Conservation (phyloP, 2,888 invertebrate species). For the Leucophenga montana region DNA sequence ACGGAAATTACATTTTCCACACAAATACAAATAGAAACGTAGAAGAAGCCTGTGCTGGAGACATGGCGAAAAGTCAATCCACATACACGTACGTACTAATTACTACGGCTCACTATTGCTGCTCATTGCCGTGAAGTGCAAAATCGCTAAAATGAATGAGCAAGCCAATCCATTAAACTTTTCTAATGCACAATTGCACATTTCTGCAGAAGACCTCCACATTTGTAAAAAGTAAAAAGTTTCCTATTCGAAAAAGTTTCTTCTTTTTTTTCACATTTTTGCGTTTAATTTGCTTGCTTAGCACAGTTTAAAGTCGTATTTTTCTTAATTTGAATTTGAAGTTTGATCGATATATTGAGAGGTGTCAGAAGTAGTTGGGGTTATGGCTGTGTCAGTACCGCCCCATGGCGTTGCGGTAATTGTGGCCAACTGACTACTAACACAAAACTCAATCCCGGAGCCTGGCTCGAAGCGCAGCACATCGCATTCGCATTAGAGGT, state of each 20-base stretch:
- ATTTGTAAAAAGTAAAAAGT: too few relatives aligned
- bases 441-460: background rate
- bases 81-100: background rate
- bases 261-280: background rate
- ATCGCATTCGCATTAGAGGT: slow-evolving; percentile 55
- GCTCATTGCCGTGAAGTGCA: background rate
- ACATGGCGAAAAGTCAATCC: background rate
- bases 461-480: background rate
- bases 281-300: slow-evolving; percentile 37
- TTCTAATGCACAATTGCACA: slow-evolving; percentile 19
- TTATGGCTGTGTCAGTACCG: slow-evolving; percentile 22
- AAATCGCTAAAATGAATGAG: background rate
- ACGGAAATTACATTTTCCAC: slow-evolving; percentile 59
- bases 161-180: slow-evolving; percentile 19
- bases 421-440: slow-evolving; percentile 9
- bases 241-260: slow-evolving; percentile 12
- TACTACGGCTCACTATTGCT: background rate
- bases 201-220: background rate
- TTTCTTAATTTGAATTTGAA: slow-evolving; percentile 66
- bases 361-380: slow-evolving; percentile 30
- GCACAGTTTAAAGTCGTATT: slow-evolving; percentile 58
- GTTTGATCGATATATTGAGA: slow-evolving; percentile 72
- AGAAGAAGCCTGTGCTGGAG: background rate
- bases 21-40: slow-evolving; percentile 18
- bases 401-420: slow-evolving; percentile 37